These are phyloP conservation scores for Protaetia brevitarsis DNA, from an alignment of 1,140 invertebrate species.

Conservation along the genomic window DNA sequence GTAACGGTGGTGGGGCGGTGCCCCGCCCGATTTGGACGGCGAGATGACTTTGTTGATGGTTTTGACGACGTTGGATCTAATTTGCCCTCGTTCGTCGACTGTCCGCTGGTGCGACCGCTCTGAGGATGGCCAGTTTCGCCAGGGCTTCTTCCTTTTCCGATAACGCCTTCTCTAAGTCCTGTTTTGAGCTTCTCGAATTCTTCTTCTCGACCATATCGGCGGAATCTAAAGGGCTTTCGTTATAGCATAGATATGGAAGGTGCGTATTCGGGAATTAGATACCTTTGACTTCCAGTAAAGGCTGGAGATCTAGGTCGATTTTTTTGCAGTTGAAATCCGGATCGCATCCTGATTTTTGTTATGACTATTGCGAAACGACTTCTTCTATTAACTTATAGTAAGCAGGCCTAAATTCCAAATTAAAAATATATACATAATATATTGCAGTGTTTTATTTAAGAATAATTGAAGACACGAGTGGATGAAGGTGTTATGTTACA, in stretches of 20 bases:
- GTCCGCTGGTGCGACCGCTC: slow-evolving; percentile 50
- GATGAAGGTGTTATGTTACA: too few species aligned
- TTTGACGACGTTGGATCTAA: slow-evolving; percentile 57
- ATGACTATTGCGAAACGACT: too few species aligned
- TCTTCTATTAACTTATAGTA: too few species aligned
- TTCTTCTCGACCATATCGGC: slow-evolving; percentile 73
- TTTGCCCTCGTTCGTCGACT: slow-evolving; percentile 49
- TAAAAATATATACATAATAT: too few species aligned
- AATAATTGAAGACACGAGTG: too few species aligned
- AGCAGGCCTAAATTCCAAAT: too few species aligned
- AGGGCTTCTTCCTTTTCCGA: slow-evolving; percentile 90
- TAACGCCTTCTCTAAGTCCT: slow-evolving; percentile 85
- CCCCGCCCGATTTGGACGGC: not conserved
- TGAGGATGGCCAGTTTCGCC: slow-evolving; percentile 77
- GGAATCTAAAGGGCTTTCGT: slow-evolving; percentile 32
- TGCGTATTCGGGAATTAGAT: too few species aligned
- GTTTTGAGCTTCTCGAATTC: slow-evolving; percentile 69
- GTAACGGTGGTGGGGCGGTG: slow-evolving; percentile 55
- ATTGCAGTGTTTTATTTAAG: too few species aligned
- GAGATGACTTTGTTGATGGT: slow-evolving; percentile 49
- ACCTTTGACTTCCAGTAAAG: slow-evolving; percentile 84
- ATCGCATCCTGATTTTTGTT: too few species aligned
- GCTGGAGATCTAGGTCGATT: slow-evolving; percentile 92
- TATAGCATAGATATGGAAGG: too few species aligned
- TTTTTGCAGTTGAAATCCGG: too few species aligned